phyloP scores from a whole-genome alignment of 2,888 invertebrate species.

The Drosophila birchii region DNA sequence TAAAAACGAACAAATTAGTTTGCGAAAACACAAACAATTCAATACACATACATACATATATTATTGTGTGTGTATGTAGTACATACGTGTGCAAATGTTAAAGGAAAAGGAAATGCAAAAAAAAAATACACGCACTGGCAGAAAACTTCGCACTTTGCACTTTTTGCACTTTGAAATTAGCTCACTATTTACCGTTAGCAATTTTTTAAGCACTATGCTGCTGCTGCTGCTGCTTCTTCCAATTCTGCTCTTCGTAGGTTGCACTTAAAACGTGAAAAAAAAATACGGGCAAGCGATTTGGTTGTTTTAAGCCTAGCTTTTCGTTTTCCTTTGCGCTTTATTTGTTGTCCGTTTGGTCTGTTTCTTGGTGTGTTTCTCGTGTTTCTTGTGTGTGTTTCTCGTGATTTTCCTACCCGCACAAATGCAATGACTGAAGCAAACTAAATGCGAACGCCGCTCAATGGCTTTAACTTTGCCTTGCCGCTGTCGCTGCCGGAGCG shows the following conservation, averaged over 20 bases:
- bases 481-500: slow-evolving; percentile 31
- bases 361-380: slow-evolving; percentile 36
- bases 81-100: slow-evolving; percentile 6
- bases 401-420: slow-evolving; percentile 70
- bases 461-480: slow-evolving; percentile 52
- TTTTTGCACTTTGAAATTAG: slow-evolving; percentile 37
- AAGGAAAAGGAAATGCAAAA: slow-evolving; percentile 13
- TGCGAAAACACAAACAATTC: slow-evolving; percentile 6
- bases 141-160: slow-evolving; percentile 47
- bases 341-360: slow-evolving; percentile 34
- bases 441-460: slow-evolving; percentile 65
- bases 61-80: not conserved
- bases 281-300: slow-evolving; percentile 20
- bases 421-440: slow-evolving; percentile 79
- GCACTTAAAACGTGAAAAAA: slow-evolving; percentile 44
- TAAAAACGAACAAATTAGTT: slow-evolving; percentile 1
- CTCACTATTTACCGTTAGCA: slow-evolving; percentile 51
- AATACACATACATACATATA: not conserved
- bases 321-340: slow-evolving; percentile 14
- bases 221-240: slow-evolving; percentile 18
- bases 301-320: slow-evolving; percentile 25
- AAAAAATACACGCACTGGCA: slow-evolving; percentile 15
- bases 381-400: slow-evolving; percentile 39
- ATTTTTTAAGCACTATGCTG: slow-evolving; percentile 32
- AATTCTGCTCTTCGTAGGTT: slow-evolving; percentile 13